Percentiles rank a stretch among this genome's conserved stretches.
phyloP scores from a whole-genome alignment of 2,888 invertebrate species.

The Laothoe populi region DNA sequence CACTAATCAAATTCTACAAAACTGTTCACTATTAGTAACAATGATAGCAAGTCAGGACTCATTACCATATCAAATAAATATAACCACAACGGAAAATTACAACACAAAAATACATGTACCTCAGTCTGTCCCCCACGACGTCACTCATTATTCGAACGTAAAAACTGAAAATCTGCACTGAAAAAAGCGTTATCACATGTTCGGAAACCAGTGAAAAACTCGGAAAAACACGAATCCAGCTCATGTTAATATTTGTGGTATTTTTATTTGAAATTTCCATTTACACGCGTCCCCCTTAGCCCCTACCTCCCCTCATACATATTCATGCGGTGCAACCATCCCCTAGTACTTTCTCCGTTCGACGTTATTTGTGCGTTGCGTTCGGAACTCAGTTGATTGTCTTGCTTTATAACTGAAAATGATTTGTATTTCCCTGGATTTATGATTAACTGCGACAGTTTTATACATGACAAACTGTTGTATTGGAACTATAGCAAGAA shows the following conservation, averaged over 20 bases:
- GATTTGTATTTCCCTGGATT: conserved; percentile 20
- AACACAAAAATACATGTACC: not conserved
- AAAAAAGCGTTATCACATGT: conserved; percentile 71
- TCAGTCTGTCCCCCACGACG: conserved; percentile 37
- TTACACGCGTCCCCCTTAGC: conserved; percentile 68
- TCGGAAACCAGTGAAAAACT: conserved; percentile 55
- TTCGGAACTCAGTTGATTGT: conserved; percentile 64
- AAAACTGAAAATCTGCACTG: conserved; percentile 46
- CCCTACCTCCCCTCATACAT: conserved; percentile 79
- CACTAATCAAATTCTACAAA: too few species aligned
- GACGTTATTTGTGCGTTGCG: conserved; percentile 57
- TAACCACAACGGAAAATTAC: not conserved
- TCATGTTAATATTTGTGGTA: conserved; percentile 84
- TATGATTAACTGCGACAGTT: conserved; percentile 14
- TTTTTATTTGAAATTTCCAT: conserved; percentile 85
- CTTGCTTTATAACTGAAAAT: conserved; percentile 47
- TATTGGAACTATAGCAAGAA: conserved; percentile 3
- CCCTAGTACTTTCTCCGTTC: conserved; percentile 80
- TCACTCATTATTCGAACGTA: conserved; percentile 45
- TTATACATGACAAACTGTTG: conserved; percentile 15
- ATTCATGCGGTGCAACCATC: conserved; percentile 86
- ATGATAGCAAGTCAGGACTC: too few species aligned
- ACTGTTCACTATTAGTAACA: too few species aligned
- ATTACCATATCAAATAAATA: not conserved
- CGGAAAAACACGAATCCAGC: conserved; percentile 79